Base-by-base conservation (phyloP, 30 jellyfish, hydroid and myxozoan genomes). In the Turritopsis rubra region DNA sequence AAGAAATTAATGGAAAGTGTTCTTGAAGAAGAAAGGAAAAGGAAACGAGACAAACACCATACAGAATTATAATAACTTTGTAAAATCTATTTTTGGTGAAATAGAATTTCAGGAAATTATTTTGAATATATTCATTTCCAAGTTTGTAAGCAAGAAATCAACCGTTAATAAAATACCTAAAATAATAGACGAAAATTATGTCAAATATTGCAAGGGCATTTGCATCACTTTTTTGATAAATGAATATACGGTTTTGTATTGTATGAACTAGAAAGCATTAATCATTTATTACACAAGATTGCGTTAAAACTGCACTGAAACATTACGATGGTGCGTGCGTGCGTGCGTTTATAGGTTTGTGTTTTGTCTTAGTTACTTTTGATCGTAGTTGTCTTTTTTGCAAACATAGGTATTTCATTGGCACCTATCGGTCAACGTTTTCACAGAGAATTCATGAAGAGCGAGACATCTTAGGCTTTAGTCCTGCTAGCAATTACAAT, bases 371-470 rank as follows among this genome's bases (percentile, higher is more conserved):
- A n/a, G n/a, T n/a, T n/a, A n/a, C n/a, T n/a, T n/a, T n/a, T n/a
- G n/a, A n/a, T n/a, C n/a, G n/a, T n/a, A n/a, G n/a, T n/a, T n/a
- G n/a, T n/a, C n/a, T 41, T 41, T 41, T 41, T 41, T 13, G 13
- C 60, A 3, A 3, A 41, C 60, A 16, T 29, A 74, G 82, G 60
- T 86, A 90, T 72, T 90, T 90, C 87, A 77, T 90, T 29, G 97
- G 97, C 19, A 79, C 95, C 20, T 90, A 95, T 77, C 86, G 72
- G 74, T 90, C 97, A 27, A 90, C 97, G n/a, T 90, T 90, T 66
- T 90, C 97, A 60, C 86, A 85, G 74, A 53, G 97, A 52, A 90
- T 90, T 20, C 95, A 90, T 75, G 97, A 90, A 90, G 97, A 90
- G 52, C 79, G 97, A 28, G 97, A 90, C 65, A 90, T 90, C n/a